Evolutionary conservation across 2,113 vertebrate species (phyloP), one percentile per base, ranked within the genome.

Genomic region (Oplegnathus fasciatus): DNA sequence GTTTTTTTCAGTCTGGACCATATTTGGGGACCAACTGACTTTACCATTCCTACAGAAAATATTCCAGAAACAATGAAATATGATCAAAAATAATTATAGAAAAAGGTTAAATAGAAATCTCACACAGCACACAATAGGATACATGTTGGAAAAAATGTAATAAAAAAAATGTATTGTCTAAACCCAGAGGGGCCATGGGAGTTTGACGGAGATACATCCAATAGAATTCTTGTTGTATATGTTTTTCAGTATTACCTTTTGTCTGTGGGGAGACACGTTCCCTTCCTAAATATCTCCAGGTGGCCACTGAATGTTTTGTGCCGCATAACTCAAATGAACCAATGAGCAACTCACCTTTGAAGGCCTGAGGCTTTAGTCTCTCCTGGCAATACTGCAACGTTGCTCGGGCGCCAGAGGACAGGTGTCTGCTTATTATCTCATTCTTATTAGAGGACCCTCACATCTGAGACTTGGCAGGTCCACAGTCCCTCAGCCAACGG

Each of bases 381-480:
- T 42, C 6, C 46, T 30, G 66, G 40, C 60, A 50, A 24, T 50
- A 48, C 46, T 22, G 50, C 20, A 50, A 60, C n/a, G 52, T 24
- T 9, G 34, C 34, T 4, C 6, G 34, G 34, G 6, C 3, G 34
- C 6, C 34, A 37, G 34, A 6, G 34, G 34, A 37, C 34, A 37
- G 34, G 34, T 37, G 34, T 37, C 34, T 37, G 34, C 34, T 37
- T 37, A 37, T 37, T 37, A 37, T 37, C 6, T 37, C 34, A 32
- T 42, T 62, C 28, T 62, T 70, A 64, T 65, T 37, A 58, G 40
- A 68, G 44, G n/a, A 73, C n/a, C 40, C 15, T 82, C n/a, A 32
- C 26, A 70, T 34, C n/a, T 6, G 0, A 57, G 6, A 68, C 58
- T 44, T 73, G 72, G 57, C 85, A 82, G 70, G 69, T 66, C 58